Percentiles rank a stretch among this genome's conserved stretches.
Evolutionary conservation across 2,113 vertebrate genomes (phyloP).

Genomic region (Artemisiospiza belli): DNA sequence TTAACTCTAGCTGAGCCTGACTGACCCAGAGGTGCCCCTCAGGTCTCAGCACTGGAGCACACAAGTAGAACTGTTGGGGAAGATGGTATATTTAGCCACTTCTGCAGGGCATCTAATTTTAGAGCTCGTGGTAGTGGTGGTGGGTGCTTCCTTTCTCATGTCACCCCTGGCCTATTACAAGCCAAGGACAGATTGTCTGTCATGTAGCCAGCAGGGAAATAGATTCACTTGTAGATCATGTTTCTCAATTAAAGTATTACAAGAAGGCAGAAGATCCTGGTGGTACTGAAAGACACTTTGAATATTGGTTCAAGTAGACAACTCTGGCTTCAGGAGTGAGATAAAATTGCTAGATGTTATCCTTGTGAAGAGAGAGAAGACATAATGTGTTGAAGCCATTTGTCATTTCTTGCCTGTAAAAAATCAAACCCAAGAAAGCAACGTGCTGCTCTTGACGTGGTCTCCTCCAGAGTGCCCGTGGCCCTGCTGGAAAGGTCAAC

Average conservation of each 20-base stretch:
- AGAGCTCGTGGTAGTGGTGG: constrained; percentile 71
- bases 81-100: constrained; percentile 80
- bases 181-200: constrained; percentile 83
- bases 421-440: constrained; percentile 38
- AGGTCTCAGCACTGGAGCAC: constrained; percentile 29
- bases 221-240: constrained; percentile 84
- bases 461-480: constrained; percentile 60
- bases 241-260: constrained; percentile 83
- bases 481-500: constrained; percentile 66
- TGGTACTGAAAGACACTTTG: constrained; percentile 78
- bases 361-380: constrained; percentile 71
- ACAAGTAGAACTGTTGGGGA: constrained; percentile 75
- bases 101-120: constrained; percentile 84
- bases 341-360: constrained; percentile 72
- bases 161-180: constrained; percentile 80
- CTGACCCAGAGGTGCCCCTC: constrained; percentile 10
- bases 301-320: constrained; percentile 68
- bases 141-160: constrained; percentile 82
- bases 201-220: constrained; percentile 79
- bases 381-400: constrained; percentile 58
- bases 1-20: constrained; percentile 1
- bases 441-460: constrained; percentile 57
- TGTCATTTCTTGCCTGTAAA: constrained; percentile 56
- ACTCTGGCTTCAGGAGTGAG: constrained; percentile 58
- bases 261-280: constrained; percentile 78